phyloP scores from a whole-genome alignment of 2,888 invertebrate genomes.

The Microchrysa polita region DNA sequence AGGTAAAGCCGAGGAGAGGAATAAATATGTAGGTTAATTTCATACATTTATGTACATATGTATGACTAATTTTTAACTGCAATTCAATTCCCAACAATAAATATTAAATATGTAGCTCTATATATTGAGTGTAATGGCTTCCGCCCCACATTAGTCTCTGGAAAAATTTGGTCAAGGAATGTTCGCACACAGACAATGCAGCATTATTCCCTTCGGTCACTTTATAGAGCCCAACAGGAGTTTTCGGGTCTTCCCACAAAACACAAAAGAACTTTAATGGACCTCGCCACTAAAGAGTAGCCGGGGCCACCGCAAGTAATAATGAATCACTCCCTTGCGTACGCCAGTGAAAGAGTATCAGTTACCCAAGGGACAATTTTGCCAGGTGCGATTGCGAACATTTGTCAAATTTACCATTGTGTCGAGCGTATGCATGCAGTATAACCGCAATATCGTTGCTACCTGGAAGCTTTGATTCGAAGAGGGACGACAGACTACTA shows the following conservation, averaged over 20 bases:
- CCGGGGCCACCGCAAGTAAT: conserved; percentile 23
- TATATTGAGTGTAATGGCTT: too few species aligned
- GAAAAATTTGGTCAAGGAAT: too few species aligned
- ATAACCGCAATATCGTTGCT: conserved; percentile 27
- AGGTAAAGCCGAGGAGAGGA: too few species aligned
- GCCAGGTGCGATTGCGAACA: conserved; percentile 31
- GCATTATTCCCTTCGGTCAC: too few species aligned
- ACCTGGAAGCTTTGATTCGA: conserved; percentile 5
- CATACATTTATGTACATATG: too few species aligned
- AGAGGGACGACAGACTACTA: conserved; percentile 5
- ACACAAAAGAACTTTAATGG: conserved; percentile 26
- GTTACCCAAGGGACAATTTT: conserved; percentile 21
- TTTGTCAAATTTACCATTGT: conserved; percentile 27
- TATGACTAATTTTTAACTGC: too few species aligned
- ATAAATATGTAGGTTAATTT: too few species aligned
- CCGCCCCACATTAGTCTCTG: too few species aligned
- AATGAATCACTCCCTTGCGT: conserved; percentile 35
- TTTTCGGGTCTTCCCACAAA: background rate
- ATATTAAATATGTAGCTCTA: background rate
- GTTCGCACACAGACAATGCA: too few species aligned
- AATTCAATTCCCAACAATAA: too few species aligned
- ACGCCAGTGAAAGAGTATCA: conserved; percentile 34
- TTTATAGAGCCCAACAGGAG: too few species aligned
- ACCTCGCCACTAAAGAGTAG: conserved; percentile 22
- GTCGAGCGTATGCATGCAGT: background rate